Base-by-base conservation (phyloP, 1,140 invertebrate species). In the Cydia splendana region DNA sequence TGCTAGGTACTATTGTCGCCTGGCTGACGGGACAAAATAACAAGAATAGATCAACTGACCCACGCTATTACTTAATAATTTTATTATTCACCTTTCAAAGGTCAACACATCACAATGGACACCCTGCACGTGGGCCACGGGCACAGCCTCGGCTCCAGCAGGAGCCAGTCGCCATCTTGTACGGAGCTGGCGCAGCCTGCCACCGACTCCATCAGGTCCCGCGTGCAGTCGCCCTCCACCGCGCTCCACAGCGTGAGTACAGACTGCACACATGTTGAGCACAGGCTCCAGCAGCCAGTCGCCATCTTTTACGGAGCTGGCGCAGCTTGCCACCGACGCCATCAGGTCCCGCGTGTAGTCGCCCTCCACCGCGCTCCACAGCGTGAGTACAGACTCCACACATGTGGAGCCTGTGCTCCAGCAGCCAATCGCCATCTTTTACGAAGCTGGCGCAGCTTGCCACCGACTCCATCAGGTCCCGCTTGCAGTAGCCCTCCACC, bases 131-230 rank as follows among this genome's bases (percentile, higher is more conserved):
- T 91, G 69, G 77, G 79, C 69, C 89, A 85, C 76, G 87, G 80
- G n/a, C 90, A 90, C 79, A 89, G 88, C 79, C 88, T 93, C 82
- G 88, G 86, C 42, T 91, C 91, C 42, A 93, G 92, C 79, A 78
- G 93, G 51, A 93, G 92, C 77, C 93, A 94, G 85, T 93, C 92
- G 65, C 93, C 93, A 75, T 91, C 91, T 5, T 84, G 90, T 13
- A 86, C 85, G 7, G 92, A 93, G 34, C 75, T 93, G 75, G 81
- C 87, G 34, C 65, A 90, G 74, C 91, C 91, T 71, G 85, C 88
- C n/a, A 85, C 88, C 45, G 90, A 93, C 80, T 84, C 91, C 84
- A 93, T 93, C 80, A 79, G 91, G 13, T 93, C 91, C 65, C 81
- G 91, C 77, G 90, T 92, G 28, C 90, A 91, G 82, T 90, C 88